These are phyloP conservation scores for Himalopsyche phryganea DNA, from an alignment of 1,140 invertebrate genomes.

Conservation along the genomic window DNA sequence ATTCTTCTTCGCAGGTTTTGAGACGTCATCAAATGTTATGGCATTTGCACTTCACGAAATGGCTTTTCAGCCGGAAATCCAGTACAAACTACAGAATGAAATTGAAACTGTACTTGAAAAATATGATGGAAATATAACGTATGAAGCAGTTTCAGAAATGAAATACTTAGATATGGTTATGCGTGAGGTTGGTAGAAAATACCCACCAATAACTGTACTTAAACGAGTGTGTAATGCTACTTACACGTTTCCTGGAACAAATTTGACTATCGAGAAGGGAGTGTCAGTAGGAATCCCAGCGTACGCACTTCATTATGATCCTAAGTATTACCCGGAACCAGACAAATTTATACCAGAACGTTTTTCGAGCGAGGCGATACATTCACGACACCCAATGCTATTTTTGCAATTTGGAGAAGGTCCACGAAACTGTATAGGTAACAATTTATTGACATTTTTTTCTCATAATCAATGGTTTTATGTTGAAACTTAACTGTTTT, in stretches of 20 bases:
- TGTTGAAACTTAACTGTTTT: neutral
- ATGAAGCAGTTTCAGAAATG: conserved; percentile 45
- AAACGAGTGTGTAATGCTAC: conserved; percentile 37
- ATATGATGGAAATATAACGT: conserved; percentile 41
- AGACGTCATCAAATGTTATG: conserved; percentile 48
- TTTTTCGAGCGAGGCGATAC: conserved; percentile 39
- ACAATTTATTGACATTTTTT: conserved; percentile 18
- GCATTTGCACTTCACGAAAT: conserved; percentile 55
- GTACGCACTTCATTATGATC: conserved; percentile 58
- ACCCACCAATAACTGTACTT: conserved; percentile 37
- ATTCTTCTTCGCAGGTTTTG: conserved; percentile 41
- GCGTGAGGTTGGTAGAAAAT: conserved; percentile 40
- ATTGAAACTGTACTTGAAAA: conserved; percentile 45
- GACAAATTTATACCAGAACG: conserved; percentile 62
- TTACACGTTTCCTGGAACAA: conserved; percentile 47
- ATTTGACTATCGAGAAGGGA: conserved; percentile 50
- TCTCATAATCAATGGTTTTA: conserved; percentile 1
- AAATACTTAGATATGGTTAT: conserved; percentile 38
- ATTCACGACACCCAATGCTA: conserved; percentile 39
- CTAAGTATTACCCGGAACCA: conserved; percentile 47
- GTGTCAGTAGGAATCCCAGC: conserved; percentile 58
- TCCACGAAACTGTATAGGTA: conserved; percentile 55
- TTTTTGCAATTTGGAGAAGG: conserved; percentile 52
- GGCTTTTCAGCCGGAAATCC: conserved; percentile 55
- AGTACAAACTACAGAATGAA: conserved; percentile 54